Evolutionary conservation across 2,113 vertebrate genomes (phyloP).

Genomic region (Prunella himalayana): DNA sequence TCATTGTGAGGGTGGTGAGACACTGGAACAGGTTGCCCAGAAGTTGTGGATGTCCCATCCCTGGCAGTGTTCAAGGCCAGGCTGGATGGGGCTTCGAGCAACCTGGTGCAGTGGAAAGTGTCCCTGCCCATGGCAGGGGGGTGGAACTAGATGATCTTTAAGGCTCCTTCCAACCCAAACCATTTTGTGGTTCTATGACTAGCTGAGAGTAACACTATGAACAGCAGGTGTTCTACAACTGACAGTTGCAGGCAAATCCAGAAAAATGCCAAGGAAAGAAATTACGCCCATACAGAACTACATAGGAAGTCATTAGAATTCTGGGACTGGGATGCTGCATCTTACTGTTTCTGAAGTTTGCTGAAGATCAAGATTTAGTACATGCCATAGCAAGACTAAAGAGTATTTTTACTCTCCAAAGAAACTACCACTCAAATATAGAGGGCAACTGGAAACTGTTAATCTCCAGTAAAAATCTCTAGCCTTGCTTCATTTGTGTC

Average conservation of each 20-base stretch:
- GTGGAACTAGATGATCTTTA: neutral
- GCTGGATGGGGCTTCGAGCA: neutral
- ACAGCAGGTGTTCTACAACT: neutral
- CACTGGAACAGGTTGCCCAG: neutral
- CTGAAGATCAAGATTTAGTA: neutral
- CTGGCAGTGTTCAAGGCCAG: neutral
- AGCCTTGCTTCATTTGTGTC: neutral
- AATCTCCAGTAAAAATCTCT: neutral
- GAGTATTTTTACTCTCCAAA: neutral
- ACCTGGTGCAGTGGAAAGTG: neutral
- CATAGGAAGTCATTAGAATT: neutral
- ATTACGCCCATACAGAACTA: neutral
- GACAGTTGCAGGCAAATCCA: neutral
- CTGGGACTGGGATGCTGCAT: neutral
- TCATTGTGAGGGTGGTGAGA: neutral
- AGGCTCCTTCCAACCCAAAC: neutral
- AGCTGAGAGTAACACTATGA: neutral
- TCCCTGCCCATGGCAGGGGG: neutral
- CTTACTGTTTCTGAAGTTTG: neutral
- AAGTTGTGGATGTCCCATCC: rapidly evolving
- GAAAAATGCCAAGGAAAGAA: neutral
- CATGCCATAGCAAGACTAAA: neutral
- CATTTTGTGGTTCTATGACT: neutral
- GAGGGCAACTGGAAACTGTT: neutral
- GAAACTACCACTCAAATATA: neutral